Base-by-base conservation (phyloP, 2,797 vertebrate genomes). In the Paratrypauchen microcephalus region DNA sequence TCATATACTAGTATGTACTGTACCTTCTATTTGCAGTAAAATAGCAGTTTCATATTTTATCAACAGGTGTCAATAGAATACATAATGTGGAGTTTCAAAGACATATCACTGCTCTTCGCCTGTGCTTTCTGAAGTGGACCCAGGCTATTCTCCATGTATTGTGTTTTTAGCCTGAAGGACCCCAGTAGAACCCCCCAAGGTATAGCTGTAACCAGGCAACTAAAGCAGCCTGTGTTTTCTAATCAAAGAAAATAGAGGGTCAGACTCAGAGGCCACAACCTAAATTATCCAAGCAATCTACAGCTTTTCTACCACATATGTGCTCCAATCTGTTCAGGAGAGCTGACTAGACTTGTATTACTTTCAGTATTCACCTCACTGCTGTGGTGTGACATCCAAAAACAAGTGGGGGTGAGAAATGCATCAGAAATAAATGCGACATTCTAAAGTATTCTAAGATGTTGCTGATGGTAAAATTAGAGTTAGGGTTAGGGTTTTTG, bases 161-260 rank as follows among this genome's bases (percentile, higher is more conserved):
- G 57, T 59, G 39, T 45, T 73, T 78, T 73, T 77, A 69, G 70
- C 65, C 68, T 59, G 66, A 80, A 81, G 81, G 68, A 75, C 70
- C 62, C 71, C 78, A 76, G 30, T 1, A 62, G 73, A 85, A 79
- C 78, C 72, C 79, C 79, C 64, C 0, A 41, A 82, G 78, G 70
- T 87, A 57, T 57, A 74, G 62, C 77, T 75, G 88, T 89, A 87
- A 81, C 87, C 78, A 87, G 77, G 86, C 87, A 90, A 90, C 88
- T 65, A 66, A 73, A 70, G 72, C 65, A 21, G 66, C 39, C 76
- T 12, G 70, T 28, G 60, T 70, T 68, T 73, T 70, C 69, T 72
- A 56, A 72, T 84, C 69, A 68, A 66, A 76, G 78, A 70, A 76
- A 79, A 80, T 66, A 61, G 66, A 68, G 72, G 83, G 86, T 85